Base-by-base conservation (phyloP, 2,113 vertebrate genomes). In the Mionectes macconnelli region DNA sequence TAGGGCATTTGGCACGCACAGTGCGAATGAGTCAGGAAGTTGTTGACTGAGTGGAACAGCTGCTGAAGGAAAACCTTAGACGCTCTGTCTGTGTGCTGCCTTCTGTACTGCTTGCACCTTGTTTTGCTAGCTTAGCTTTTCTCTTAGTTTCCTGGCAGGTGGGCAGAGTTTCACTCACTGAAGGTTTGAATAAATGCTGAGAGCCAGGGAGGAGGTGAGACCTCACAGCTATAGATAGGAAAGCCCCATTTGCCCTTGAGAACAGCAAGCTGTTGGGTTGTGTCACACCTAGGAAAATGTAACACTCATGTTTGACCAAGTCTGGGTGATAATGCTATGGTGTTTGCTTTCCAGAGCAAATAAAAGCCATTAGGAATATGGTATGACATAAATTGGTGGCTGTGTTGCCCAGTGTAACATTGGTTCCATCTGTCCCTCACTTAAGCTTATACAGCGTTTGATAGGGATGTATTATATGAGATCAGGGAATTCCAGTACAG, bases 1-100 rank as follows among this genome's bases (percentile, higher is more conserved):
- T 0, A 42, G 21, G 73, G 37, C 6, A 2, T 20, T 50, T 64
- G 40, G 22, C 28, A n/a, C 0, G 0, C n/a, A 10, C 2, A 1
- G 4, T 45, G 30, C n/a, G 60, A 70, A 17, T 12, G 17, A 12
- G 7, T 63, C 28, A 62, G 13, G 18, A 78, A 82, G 12, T 28
- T 15, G 13, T 13, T 74, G 45, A 44, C 24, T 39, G 18, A 67
- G 16, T 59, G 70, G 39, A 75, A 82, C 74, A 35, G 17, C 20
- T 95, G 55, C 40, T 70, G n/a, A 53, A 57, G 40, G 64, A 69
- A 42, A 70, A 21, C 33, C 39, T 39, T 39, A 28, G 5, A 7
- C 5, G 9, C 23, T 31, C 9, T 70, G 40, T 35, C 64, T 14
- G 4, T 40, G 12, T 30, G 10, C 60, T 81, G 13, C 20, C 14